phyloP scores from a whole-genome alignment of 2,113 vertebrate genomes.

The Gopherus flavomarginatus region DNA sequence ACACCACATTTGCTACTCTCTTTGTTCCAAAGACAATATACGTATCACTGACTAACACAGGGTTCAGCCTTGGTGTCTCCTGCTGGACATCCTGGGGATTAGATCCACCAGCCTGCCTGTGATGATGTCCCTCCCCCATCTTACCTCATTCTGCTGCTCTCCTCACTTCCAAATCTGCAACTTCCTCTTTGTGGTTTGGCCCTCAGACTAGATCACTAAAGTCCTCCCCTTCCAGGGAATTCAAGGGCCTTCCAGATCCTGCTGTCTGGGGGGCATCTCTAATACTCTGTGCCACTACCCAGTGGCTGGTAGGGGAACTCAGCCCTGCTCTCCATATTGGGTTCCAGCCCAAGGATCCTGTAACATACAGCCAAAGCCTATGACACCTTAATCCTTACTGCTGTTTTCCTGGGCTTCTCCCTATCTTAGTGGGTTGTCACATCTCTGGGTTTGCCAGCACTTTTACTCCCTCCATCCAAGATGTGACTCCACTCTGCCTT shows the following conservation, averaged over 20 bases:
- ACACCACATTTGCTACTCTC: background rate
- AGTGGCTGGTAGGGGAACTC: background rate
- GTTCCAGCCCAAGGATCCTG: background rate
- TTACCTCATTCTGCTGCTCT: background rate
- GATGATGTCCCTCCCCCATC: background rate
- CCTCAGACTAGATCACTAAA: background rate
- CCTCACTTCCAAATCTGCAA: background rate
- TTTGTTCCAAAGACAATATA: background rate
- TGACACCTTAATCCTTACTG: background rate
- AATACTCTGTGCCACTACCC: background rate
- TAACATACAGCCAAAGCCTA: background rate
- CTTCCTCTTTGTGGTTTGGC: background rate
- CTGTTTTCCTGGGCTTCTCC: background rate
- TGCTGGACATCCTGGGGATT: background rate
- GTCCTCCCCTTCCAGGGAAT: background rate
- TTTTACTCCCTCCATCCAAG: background rate
- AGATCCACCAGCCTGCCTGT: background rate
- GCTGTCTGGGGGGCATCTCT: background rate
- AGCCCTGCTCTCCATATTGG: background rate
- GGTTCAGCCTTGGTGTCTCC: background rate
- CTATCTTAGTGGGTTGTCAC: background rate
- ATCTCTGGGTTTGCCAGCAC: background rate
- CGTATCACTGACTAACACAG: background rate
- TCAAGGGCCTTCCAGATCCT: background rate
- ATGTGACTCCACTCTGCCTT: background rate